Conservation (phyloP, 2,797 vertebrate genomes). For the Hapalemur alaotrensis region DNA sequence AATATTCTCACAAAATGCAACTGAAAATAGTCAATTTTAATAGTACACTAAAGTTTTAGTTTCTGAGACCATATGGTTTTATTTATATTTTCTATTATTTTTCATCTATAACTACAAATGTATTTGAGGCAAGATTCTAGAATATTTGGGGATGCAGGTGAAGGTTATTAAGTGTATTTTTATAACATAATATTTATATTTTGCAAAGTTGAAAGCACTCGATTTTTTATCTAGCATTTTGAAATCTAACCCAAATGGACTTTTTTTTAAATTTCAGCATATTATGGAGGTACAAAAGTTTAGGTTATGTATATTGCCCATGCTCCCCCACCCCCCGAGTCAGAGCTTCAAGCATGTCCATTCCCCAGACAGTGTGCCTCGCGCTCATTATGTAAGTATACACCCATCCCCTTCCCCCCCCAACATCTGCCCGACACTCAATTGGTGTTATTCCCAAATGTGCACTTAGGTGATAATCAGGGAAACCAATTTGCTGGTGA, state of each 20-base stretch:
- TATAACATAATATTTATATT: neutral
- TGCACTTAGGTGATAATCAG: too few relatives aligned
- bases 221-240: neutral
- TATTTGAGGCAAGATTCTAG: neutral
- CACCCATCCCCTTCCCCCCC: too few relatives aligned
- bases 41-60: neutral
- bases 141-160: neutral
- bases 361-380: too few relatives aligned
- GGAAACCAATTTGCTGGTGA: too few relatives aligned
- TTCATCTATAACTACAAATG: neutral
- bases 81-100: neutral
- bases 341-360: too few relatives aligned
- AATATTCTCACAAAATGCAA: conserved; percentile 63
- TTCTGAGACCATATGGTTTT: neutral
- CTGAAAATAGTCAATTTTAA: conserved; percentile 67
- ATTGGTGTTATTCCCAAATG: too few relatives aligned
- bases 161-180: neutral
- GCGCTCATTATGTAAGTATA: too few relatives aligned
- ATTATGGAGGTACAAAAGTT: too few relatives aligned
- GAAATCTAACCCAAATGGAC: neutral
- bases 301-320: too few relatives aligned
- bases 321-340: too few relatives aligned
- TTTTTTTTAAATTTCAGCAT: neutral
- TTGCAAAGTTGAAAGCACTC: conserved; percentile 2
- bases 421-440: rapidly evolving